Percentiles rank a stretch among this genome's conserved stretches.
Evolutionary conservation across 2,888 invertebrate genomes (phyloP).

Genomic region (Cheilosia scutellata): DNA sequence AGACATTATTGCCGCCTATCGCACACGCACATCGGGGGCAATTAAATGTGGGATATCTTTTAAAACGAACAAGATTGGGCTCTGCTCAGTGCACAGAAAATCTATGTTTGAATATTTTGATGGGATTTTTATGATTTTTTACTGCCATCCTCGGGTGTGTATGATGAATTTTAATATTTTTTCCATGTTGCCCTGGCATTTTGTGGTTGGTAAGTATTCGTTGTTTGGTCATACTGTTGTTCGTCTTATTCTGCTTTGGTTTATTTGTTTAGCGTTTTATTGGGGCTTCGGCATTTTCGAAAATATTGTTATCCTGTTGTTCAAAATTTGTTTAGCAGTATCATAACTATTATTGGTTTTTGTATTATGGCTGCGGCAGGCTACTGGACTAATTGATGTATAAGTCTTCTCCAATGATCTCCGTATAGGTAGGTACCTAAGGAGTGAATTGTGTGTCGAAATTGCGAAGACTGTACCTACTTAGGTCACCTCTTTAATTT

Average conservation of each 20-base stretch:
- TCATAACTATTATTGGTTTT: too few relatives aligned
- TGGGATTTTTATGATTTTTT: slow-evolving; percentile 74
- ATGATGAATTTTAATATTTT: slow-evolving; percentile 74
- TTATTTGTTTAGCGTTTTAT: slow-evolving; percentile 53
- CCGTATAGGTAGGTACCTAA: too few relatives aligned
- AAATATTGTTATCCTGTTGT: neutral
- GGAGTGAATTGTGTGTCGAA: too few relatives aligned
- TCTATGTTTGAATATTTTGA: slow-evolving; percentile 62
- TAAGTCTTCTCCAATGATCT: too few relatives aligned
- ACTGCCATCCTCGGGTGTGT: slow-evolving; percentile 47
- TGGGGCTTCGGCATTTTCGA: slow-evolving; percentile 16
- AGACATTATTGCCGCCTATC: slow-evolving; percentile 65
- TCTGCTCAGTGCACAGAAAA: slow-evolving; percentile 31
- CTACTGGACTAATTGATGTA: too few relatives aligned
- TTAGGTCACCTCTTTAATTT: too few relatives aligned
- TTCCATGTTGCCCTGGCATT: slow-evolving; percentile 2
- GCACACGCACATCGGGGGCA: slow-evolving; percentile 68
- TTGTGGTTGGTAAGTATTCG: neutral
- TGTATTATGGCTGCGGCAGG: too few relatives aligned
- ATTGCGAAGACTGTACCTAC: too few relatives aligned
- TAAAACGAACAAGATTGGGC: slow-evolving; percentile 20
- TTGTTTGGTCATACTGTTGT: neutral
- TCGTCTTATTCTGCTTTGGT: slow-evolving; percentile 5
- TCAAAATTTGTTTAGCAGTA: neutral
- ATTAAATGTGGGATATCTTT: slow-evolving; percentile 66